Evolutionary conservation across 2,113 vertebrate genomes (phyloP).

Genomic region (Perccottus glenii): DNA sequence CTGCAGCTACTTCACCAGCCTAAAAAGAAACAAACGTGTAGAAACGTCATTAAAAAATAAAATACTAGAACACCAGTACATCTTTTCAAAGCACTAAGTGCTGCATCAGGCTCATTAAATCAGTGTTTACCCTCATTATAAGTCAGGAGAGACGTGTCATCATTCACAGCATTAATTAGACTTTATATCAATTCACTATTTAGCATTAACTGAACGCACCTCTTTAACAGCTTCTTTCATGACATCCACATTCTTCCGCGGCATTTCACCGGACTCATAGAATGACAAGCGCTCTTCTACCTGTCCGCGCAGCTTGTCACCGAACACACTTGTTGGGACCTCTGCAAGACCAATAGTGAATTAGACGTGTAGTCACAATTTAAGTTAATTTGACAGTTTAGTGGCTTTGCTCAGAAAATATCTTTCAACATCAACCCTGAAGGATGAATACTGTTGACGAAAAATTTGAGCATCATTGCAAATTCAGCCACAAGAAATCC

Average conservation of each 20-base stretch:
- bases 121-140: constrained; percentile 85
- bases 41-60: no score
- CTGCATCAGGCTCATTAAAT: constrained; percentile 99
- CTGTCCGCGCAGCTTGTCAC: constrained; percentile 91
- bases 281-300: constrained; percentile 94
- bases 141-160: constrained; percentile 84
- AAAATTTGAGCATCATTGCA: constrained; percentile 95
- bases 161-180: constrained; percentile 75
- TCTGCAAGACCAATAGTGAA: constrained; percentile 72
- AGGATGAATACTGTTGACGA: constrained; percentile 95
- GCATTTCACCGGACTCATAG: constrained; percentile 90
- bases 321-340: constrained; percentile 89
- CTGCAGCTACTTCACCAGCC: constrained; percentile 84
- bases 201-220: constrained; percentile 69
- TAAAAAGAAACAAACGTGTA: constrained; percentile 33
- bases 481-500: constrained; percentile 9
- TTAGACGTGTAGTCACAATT: no score
- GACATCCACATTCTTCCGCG: constrained; percentile 92
- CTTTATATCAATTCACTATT: not conserved
- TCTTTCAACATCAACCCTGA: constrained; percentile 86
- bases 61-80: no score
- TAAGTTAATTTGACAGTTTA: no score
- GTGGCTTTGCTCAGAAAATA: constrained; percentile 85
- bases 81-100: rapidly evolving
- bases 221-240: constrained; percentile 91